A percentile compares a stretch with the other conserved stretches of the same genome.
These are phyloP conservation scores for Omphaloscelis lunosa DNA, from an alignment of 2,888 invertebrate genomes.

Conservation along the genomic window DNA sequence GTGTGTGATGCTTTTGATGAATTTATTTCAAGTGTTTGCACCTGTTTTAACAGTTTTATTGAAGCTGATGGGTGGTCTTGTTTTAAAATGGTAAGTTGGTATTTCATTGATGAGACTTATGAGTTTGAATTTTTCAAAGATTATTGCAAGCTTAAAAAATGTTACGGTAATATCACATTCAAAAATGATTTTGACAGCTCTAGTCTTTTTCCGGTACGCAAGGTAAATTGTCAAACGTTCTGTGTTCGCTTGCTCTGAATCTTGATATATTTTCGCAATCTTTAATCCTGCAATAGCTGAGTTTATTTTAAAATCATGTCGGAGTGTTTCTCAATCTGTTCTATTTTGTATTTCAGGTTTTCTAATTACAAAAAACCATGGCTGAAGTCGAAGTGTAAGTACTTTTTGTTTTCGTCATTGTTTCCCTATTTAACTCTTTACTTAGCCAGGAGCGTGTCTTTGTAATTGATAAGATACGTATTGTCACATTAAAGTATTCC, in stretches of 20 bases:
- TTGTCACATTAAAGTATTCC: not conserved
- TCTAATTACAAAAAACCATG: slow-evolving; percentile 90
- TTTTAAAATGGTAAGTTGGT: not conserved
- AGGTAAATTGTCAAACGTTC: slow-evolving; percentile 89
- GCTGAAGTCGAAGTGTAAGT: slow-evolving; percentile 96
- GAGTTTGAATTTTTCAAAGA: not conserved
- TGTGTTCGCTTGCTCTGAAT: slow-evolving; percentile 80
- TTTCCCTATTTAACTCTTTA: slow-evolving; percentile 13
- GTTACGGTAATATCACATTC: slow-evolving; percentile 17
- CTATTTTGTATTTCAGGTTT: slow-evolving; percentile 87
- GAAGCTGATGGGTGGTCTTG: not conserved
- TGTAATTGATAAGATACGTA: not conserved
- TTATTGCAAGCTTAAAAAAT: slow-evolving; percentile 47
- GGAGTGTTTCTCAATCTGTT: slow-evolving; percentile 74
- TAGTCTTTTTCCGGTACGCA: slow-evolving; percentile 89
- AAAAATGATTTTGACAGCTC: slow-evolving; percentile 66
- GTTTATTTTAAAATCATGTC: slow-evolving; percentile 69
- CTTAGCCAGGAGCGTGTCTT: not conserved
- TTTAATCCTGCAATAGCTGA: slow-evolving; percentile 65
- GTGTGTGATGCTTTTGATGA: not conserved
- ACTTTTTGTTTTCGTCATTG: slow-evolving; percentile 70
- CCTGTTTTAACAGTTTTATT: not conserved
- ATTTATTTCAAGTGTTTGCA: not conserved
- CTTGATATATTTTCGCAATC: slow-evolving; percentile 82
- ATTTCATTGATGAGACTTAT: not conserved